Percentiles rank a stretch among this genome's conserved stretches.
phyloP scores from a whole-genome alignment of 2,113 vertebrate genomes.

The Motacilla alba region DNA sequence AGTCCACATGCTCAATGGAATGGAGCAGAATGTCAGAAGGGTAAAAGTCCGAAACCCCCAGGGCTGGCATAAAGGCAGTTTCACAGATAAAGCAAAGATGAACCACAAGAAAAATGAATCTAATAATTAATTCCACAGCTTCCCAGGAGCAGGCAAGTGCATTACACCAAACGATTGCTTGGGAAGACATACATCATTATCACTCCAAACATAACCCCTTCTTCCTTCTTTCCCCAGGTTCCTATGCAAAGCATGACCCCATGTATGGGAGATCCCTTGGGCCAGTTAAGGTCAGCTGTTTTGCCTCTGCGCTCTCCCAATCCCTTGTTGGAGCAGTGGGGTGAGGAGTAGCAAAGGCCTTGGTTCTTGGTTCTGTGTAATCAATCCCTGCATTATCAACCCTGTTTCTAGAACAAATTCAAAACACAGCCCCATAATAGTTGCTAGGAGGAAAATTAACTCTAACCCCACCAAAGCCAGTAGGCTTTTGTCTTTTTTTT shows the following conservation, averaged over 20 bases:
- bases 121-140: neutral
- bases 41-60: neutral
- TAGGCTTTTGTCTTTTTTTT: neutral
- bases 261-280: neutral
- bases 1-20: rapidly evolving
- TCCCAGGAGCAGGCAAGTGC: neutral
- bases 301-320: rapidly evolving
- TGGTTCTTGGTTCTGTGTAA: neutral
- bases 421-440: rapidly evolving
- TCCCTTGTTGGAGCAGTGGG: rapidly evolving
- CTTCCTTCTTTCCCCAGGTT: neutral
- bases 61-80: neutral
- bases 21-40: neutral
- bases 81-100: neutral
- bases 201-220: rapidly evolving
- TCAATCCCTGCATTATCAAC: neutral
- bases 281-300: neutral
- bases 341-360: neutral
- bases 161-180: rapidly evolving
- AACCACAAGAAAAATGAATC: neutral
- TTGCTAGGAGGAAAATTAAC: neutral
- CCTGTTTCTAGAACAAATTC: neutral
- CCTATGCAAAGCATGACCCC: rapidly evolving
- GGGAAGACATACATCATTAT: neutral
- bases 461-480: neutral